Evolutionary conservation across 2,888 invertebrate genomes (phyloP).

Genomic region (Hyalella azteca): DNA sequence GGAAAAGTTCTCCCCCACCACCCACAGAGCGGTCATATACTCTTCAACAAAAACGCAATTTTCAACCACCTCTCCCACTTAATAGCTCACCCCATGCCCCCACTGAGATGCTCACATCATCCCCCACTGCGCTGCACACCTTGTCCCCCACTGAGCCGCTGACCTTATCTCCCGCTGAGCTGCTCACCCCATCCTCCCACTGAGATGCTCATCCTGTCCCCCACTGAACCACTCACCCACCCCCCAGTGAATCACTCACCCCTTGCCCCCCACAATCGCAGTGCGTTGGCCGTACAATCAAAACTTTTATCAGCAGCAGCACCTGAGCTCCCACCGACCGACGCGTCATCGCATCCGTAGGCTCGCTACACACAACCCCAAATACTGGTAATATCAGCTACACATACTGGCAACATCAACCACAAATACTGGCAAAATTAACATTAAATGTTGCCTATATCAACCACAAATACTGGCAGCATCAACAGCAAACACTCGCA

Average conservation of each 20-base stretch:
- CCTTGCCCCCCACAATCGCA: background rate
- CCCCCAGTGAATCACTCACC: background rate
- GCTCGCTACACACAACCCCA: too few relatives aligned
- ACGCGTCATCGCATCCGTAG: too few relatives aligned
- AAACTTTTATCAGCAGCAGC: constrained; percentile 4
- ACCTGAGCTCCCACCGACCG: background rate
- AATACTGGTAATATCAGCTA: too few relatives aligned
- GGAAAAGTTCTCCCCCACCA: too few relatives aligned
- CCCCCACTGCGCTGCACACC: background rate
- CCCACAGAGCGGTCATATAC: too few relatives aligned
- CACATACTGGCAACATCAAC: too few relatives aligned
- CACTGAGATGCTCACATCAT: background rate
- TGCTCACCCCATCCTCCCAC: background rate
- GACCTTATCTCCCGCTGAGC: background rate
- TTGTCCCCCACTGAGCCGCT: background rate
- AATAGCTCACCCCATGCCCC: background rate
- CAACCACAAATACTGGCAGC: too few relatives aligned
- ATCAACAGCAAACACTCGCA: too few relatives aligned
- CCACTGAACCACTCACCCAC: background rate
- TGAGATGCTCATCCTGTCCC: background rate
- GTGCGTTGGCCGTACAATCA: background rate
- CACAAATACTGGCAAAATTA: too few relatives aligned
- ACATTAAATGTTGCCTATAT: too few relatives aligned
- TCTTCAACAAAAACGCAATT: too few relatives aligned
- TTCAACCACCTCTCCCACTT: background rate